Base-by-base conservation (phyloP, 1,140 invertebrate genomes). In the Drosophila pandora region DNA sequence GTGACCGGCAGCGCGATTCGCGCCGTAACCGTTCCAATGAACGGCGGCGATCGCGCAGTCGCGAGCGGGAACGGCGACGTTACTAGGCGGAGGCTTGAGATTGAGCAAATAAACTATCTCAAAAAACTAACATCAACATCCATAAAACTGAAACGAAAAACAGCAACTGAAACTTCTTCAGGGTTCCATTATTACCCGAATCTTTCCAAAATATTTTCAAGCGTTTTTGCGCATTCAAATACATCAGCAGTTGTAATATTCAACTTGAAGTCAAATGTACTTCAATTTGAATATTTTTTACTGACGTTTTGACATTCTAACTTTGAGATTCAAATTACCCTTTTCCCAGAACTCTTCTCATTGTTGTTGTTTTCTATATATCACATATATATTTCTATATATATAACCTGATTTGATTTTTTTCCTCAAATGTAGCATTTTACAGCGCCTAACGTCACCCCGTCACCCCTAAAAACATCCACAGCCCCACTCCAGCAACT, bases 351-450 rank as follows among this genome's bases (percentile, higher is more conserved):
- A 65, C 13, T 84, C 54, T 82, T 71, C 50, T 58, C 17, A 13
- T 49, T 45, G 52, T 76, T 68, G 62, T 75, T 85, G 73, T 71
- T 85, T 64, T 68, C 56, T 70, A 55, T 68, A 56, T 52, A 57
- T 57, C 57, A 72, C 76, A 72, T 82, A 79, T 71, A 59, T 83
- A 78, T 79, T 68, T 65, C 77, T 60, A 59, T 75, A 64, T 76
- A 82, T 71, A 87, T 87, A 87, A 87, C 75, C 73, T 87, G 82
- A 87, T 87, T 82, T 87, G 75, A 88, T 87, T 87, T 87, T 74
- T 87, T 87, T 87, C 83, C 82, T 76, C 79, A 87, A 87, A 87
- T 87, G 83, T 87, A 87, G 82, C 82, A 72, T 82, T 72, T 87
- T 88, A 82, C 83, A 88, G 83, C 73, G 62, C 70, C 79, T 58